phyloP scores from a whole-genome alignment of 2,797 vertebrate genomes.

The Bradypodion pumilum region DNA sequence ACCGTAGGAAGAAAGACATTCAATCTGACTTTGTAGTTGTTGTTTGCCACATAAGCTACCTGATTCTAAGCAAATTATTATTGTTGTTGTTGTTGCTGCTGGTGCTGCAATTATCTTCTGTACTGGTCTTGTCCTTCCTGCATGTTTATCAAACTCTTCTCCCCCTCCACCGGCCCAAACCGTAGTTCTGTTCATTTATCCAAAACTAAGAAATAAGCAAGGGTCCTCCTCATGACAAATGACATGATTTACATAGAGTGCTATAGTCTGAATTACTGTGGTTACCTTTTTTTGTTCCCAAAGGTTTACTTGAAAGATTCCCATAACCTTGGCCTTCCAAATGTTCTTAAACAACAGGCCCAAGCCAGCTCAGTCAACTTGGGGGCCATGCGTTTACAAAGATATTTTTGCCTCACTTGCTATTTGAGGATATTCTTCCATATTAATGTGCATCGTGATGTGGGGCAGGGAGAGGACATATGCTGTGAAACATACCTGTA shows the following conservation, averaged over 20 bases:
- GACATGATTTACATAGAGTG: constrained; percentile 4
- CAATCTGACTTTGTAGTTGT: not conserved
- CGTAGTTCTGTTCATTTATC: constrained; percentile 6
- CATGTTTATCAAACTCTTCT: too few relatives aligned
- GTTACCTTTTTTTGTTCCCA: constrained; percentile 30
- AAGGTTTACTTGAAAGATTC: too few relatives aligned
- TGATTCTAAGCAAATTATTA: not conserved
- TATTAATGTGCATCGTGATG: not conserved
- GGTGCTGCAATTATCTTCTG: too few relatives aligned
- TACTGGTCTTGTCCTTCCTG: not conserved
- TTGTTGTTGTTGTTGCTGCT: too few relatives aligned
- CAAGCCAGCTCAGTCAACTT: too few relatives aligned
- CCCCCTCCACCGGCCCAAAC: too few relatives aligned
- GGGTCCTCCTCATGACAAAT: not conserved
- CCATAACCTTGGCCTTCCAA: too few relatives aligned
- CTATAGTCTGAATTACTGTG: constrained; percentile 10
- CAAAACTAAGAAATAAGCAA: constrained; percentile 11
- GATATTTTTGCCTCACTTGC: not conserved
- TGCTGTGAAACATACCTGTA: constrained; percentile 58
- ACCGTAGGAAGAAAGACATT: not conserved
- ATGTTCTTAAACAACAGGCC: too few relatives aligned
- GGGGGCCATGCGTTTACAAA: too few relatives aligned
- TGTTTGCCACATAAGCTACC: not conserved
- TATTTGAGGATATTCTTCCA: not conserved
- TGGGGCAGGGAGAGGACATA: constrained; percentile 31